A percentile compares a stretch with the other conserved stretches of the same genome.
These are phyloP conservation scores for Pinctada fucata DNA, from an alignment of 2,888 invertebrate species.

Conservation along the genomic window DNA sequence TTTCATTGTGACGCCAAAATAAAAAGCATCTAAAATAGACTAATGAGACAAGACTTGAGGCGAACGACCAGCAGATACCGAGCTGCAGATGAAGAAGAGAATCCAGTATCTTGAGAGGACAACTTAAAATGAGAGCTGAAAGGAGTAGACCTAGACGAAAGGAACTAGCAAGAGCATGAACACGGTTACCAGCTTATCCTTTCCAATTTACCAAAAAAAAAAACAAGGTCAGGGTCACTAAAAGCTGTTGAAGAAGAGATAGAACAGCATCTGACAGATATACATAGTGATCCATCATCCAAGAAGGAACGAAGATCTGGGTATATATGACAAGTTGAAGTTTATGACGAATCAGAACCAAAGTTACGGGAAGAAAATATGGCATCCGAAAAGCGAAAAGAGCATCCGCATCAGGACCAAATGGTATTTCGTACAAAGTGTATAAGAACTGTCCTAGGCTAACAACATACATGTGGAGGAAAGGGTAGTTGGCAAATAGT, in stretches of 20 bases:
- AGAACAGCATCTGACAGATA: neutral
- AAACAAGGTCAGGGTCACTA: neutral
- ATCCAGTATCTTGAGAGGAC: constrained; percentile 3
- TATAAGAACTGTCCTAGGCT: neutral
- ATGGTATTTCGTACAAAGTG: neutral
- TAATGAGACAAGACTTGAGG: constrained; percentile 18
- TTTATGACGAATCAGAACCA: no score
- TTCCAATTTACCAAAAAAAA: constrained; percentile 23
- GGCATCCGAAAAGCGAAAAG: constrained; percentile 6
- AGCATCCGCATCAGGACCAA: constrained; percentile 11
- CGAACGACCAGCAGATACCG: neutral
- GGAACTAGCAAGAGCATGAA: constrained; percentile 3
- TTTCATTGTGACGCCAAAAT: no score
- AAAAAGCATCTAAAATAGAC: no score
- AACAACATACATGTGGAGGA: constrained; percentile 16
- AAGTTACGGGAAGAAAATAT: constrained; percentile 5
- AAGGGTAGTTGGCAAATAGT: constrained; percentile 22
- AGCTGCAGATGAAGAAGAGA: constrained; percentile 16
- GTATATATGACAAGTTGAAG: neutral
- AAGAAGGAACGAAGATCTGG: constrained; percentile 1
- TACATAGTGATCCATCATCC: neutral
- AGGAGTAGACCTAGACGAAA: constrained; percentile 27
- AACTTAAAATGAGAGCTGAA: constrained; percentile 2
- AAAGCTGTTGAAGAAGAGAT: neutral
- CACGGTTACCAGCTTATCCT: constrained; percentile 4